Base-by-base conservation (phyloP, 1,140 invertebrate species). In the Dolichoris vasculosae region DNA sequence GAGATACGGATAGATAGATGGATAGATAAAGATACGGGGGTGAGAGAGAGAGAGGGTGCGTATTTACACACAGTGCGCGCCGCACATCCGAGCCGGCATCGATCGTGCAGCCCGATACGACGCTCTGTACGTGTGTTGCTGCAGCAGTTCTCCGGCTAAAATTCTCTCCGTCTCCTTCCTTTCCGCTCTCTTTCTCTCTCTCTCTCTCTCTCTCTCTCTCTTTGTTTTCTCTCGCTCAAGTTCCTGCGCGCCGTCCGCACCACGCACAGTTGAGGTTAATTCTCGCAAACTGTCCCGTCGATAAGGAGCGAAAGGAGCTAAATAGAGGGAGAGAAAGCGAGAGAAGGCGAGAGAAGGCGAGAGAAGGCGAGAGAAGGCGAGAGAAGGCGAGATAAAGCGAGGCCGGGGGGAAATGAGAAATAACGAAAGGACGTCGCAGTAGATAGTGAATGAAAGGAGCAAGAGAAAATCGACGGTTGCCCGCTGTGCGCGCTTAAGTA, bases 191-290 rank as follows among this genome's bases (percentile, higher is more conserved):
- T 51, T 4, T 55, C 15, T 35, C 30, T 23, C 76, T 30, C 32
- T 48, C 15, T 23, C 11, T 32, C 7, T 20, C 30, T 51, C 73
- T 46, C 15, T 76, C 30, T 51, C 46, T 32, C 46, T 51, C n/a
- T 35, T 48, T 51, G 40, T 48, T 51, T 51, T 48, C 46, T 76
- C 46, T 51, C n/a, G 20, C 8, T 3, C 7, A 48, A 20, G 15
- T 32, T 51, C 30, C 43, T 76, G n/a, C 75, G 46, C 43, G 75
- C 23, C 46, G 75, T 43, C 15, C 6, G 20, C 26, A 73, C 38
- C 20, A 48, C 46, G 73, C 73, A 32, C 46, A 76, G 75, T 76
- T 76, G 75, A 76, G 75, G 46, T 76, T 76, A 76, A 73, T 73
- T 69, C 23, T 43, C 69, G 69, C 38, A 0, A 1, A 73, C 69